phyloP scores from a whole-genome alignment of 2,797 vertebrate species.

The Luscinia megarhynchos region DNA sequence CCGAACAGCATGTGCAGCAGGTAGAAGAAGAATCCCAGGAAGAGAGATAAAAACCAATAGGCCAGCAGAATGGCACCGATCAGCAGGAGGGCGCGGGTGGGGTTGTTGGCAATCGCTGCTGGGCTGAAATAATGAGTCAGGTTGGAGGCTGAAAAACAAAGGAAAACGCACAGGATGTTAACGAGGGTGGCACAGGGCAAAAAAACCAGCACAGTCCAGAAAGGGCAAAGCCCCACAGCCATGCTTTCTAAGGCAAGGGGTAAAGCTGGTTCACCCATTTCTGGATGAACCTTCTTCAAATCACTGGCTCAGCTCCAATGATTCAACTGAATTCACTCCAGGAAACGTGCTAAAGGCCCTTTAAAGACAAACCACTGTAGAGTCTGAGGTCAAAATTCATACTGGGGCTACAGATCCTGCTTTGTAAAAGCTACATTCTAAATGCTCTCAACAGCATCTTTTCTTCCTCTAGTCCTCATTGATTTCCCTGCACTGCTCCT shows the following conservation, averaged over 20 bases:
- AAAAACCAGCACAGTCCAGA: neutral
- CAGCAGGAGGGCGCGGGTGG: slow-evolving; percentile 87
- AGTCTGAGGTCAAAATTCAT: neutral
- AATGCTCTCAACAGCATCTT: neutral
- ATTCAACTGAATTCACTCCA: neutral
- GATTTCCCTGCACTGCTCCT: neutral
- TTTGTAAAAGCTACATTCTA: neutral
- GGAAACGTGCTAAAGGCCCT: neutral
- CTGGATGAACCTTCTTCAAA: neutral
- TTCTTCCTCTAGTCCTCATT: neutral
- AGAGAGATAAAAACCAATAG: slow-evolving; percentile 93
- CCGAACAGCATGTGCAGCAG: slow-evolving; percentile 89
- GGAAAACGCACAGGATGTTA: neutral
- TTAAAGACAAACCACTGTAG: neutral
- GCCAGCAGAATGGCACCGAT: slow-evolving; percentile 88
- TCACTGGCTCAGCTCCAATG: neutral
- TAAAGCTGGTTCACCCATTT: neutral
- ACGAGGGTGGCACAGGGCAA: accelerated
- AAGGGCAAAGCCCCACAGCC: neutral
- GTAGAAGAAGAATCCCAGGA: slow-evolving; percentile 92
- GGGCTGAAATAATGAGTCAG: slow-evolving; percentile 93
- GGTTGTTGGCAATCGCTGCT: slow-evolving; percentile 87
- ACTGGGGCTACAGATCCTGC: neutral
- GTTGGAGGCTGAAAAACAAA: slow-evolving; percentile 80
- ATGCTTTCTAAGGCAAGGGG: neutral